Evolutionary conservation across 2,797 vertebrate species (phyloP).

Genomic region (Xiphophorus birchmanni): DNA sequence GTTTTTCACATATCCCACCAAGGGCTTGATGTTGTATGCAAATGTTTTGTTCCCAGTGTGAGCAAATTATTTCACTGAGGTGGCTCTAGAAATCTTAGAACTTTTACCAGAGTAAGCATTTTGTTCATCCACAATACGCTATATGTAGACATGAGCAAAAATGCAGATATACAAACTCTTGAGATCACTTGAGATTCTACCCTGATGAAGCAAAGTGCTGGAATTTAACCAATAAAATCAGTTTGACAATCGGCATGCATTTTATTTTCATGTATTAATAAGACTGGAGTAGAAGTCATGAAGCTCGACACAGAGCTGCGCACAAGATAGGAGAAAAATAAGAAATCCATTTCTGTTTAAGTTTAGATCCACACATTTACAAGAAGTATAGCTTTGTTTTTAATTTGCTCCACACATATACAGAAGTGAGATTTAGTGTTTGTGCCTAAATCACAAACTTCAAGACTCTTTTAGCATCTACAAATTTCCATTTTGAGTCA

Average conservation of each 20-base stretch:
- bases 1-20: constrained; percentile 51
- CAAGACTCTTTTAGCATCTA: not conserved
- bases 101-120: constrained; percentile 72
- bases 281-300: not conserved
- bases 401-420: not conserved
- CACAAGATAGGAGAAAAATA: no score
- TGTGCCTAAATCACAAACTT: not conserved
- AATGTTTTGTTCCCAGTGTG: constrained; percentile 57
- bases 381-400: not conserved
- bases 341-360: not conserved
- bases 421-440: not conserved
- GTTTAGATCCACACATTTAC: not conserved
- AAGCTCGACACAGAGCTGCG: not conserved
- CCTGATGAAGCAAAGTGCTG: not conserved
- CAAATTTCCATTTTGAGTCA: not conserved
- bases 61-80: constrained; percentile 48
- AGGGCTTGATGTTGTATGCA: constrained; percentile 51
- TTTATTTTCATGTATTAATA: not conserved
- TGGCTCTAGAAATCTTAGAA: constrained; percentile 59
- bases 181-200: not conserved
- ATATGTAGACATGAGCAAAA: constrained; percentile 36
- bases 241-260: not conserved
- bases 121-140: constrained; percentile 40
- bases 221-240: not conserved
- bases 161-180: constrained; percentile 55